phyloP scores from a whole-genome alignment of 2,113 vertebrate species.

The Gymnarchus niloticus region DNA sequence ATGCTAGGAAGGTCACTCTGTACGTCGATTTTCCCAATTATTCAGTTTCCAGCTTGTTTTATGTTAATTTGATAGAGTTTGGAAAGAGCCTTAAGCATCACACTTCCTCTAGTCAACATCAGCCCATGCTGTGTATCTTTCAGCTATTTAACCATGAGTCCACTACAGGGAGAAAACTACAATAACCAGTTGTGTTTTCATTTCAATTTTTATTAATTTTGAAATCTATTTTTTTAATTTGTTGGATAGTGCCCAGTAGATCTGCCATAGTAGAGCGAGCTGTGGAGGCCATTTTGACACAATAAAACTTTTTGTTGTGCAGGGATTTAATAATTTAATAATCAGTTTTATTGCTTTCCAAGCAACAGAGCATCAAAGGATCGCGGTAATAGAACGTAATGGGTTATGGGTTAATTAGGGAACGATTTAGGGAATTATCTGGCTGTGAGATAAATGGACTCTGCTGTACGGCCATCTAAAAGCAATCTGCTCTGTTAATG shows the following conservation, averaged over 20 bases:
- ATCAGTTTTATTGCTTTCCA: neutral
- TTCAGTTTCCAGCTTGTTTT: neutral
- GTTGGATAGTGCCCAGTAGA: neutral
- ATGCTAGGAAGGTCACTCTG: neutral
- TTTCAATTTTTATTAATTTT: neutral
- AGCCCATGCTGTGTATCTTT: neutral
- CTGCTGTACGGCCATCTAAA: conserved; percentile 1
- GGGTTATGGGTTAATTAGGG: neutral
- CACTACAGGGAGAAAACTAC: neutral
- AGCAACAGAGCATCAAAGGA: neutral
- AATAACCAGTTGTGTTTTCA: neutral
- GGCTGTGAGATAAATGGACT: neutral
- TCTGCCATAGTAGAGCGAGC: neutral
- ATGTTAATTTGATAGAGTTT: neutral
- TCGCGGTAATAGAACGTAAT: neutral
- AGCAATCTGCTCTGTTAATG: neutral
- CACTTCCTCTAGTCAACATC: neutral
- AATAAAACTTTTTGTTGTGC: neutral
- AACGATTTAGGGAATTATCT: neutral
- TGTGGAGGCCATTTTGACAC: neutral
- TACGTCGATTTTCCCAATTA: neutral
- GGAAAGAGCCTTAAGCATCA: neutral
- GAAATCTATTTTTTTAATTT: neutral
- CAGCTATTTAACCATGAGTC: neutral
- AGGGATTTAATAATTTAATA: neutral